Evolutionary conservation across 2,888 invertebrate genomes (phyloP), one percentile per base, ranked within the genome.

Genomic region (Caenorhabditis sp.): DNA sequence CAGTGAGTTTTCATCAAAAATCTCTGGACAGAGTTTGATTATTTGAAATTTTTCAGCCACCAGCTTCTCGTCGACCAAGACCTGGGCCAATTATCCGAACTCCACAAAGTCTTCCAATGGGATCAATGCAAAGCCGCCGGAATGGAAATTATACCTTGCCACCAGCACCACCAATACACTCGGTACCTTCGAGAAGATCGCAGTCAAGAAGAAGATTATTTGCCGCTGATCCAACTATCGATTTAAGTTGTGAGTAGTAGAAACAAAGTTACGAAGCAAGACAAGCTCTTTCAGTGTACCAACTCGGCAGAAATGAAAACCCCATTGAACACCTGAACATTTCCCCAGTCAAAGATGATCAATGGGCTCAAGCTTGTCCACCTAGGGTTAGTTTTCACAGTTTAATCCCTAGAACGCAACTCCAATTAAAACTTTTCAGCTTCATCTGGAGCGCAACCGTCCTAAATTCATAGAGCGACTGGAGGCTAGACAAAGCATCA

Each of bases 301-400:
- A 44, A 11, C 67, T 68, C n/a, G 13, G 72, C 9, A 28, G 40
- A 8, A 80, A 51, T 35, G 68, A 68, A n/a, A 64, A 64, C 18
- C 69, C 64, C 11, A 80, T 80, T 15, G 80, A 80, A n/a, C 80
- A 80, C 51, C 53, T 80, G 4, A 58, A 68, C 24, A 74, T 80
- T 20, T 80, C 80, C 1, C 74, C 74, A 26, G 50, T 80, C 8
- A 80, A 80, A 55, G 80, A 74, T n/a, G 65, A 64, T n/a, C 51
- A 60, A 0, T 80, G 80, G 80, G 18, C 26, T 8, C 50, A 40
- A 22, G 50, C 80, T 1, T 69, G 68, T 32, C 80, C 80, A 15
- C 80, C 80, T n/a, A 47, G 80, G 44, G 37, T 71, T 15, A 50
- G 50, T 44, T 18, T 26, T 61, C 40, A 13, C 15, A 13, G 3